Evolutionary conservation across 2,797 vertebrate genomes (phyloP).

Genomic region (Emydoidea blandingii): DNA sequence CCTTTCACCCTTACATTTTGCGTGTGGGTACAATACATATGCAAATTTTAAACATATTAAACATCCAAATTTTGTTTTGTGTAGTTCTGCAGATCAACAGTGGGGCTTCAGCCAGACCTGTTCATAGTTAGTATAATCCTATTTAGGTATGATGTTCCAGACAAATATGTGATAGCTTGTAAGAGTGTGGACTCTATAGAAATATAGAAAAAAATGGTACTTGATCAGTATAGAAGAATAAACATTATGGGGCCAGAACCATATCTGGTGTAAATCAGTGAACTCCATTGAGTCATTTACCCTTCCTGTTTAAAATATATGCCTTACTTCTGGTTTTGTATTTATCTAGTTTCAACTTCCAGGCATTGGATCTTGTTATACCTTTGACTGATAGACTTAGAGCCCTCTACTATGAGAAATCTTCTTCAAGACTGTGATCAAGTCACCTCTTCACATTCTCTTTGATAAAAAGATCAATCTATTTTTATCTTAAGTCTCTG

Average conservation of each 20-base stretch:
- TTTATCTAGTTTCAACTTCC: neutral
- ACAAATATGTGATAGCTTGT: neutral
- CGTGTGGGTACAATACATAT: neutral
- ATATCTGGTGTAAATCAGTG: neutral
- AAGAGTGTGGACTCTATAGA: neutral
- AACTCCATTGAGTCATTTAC: neutral
- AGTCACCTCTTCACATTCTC: neutral
- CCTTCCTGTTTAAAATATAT: neutral
- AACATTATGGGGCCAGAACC: neutral
- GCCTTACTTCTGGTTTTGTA: neutral
- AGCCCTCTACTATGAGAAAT: neutral
- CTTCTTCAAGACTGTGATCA: neutral
- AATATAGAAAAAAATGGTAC: neutral
- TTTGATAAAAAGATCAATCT: neutral
- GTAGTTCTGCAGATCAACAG: neutral
- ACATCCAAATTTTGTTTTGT: neutral
- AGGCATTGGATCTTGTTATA: neutral
- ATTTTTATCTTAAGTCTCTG: neutral
- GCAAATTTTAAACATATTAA: neutral
- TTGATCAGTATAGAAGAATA: neutral
- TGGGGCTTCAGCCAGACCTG: accelerated
- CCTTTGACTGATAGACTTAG: neutral
- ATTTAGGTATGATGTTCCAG: neutral
- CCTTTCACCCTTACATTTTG: neutral
- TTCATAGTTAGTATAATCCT: neutral